Evolutionary conservation across 2,797 vertebrate genomes (phyloP), one percentile per base, ranked within the genome.

Genomic region (Botia kubotai): DNA sequence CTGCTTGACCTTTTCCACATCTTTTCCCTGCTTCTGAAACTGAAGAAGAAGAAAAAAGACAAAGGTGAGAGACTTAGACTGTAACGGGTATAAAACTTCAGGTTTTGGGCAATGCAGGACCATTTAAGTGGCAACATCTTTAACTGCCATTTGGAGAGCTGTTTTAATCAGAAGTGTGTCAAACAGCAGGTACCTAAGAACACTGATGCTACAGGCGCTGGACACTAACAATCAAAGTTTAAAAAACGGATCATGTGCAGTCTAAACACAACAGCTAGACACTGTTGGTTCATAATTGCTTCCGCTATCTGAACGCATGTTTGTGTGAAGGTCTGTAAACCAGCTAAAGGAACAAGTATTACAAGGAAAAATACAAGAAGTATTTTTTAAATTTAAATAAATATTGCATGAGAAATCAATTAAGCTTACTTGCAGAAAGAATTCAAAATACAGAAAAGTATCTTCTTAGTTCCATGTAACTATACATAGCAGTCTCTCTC

Each of bases 11-110:
- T 96, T 98, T 78, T 97, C 97, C 91, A 98, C 92, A 75, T 99
- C 97, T 88, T 97, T 98, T 84, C 97, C 97, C 89, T 99, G 97
- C 88, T 97, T 98, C 95, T 99, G 97, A 93, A 98, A 99, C 98
- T 99, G 89, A 46, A 72, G 2, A 58, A 23, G 33, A 55, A 43
- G 43, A 71, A 10, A 72, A 79, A 65, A 39, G 21, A 63, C 16
- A n/a, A 72, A 21, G 23, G 36, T 60, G 6, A 52, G 52, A 58
- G 57, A 75, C 8, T 69, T 3, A 16, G 19, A 71, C 39, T 72
- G 36, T 17, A 36, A 74, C 0, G 19, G 17, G n/a, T 46, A 66
- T 4, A 74, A 58, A 39, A 63, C 2, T 4, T n/a, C 6, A 6
- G 2, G 19, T 50, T 77, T 77, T 48, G 29, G 70, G 48, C 53